Evolutionary conservation across 2,797 vertebrate species (phyloP), one percentile per base, ranked within the genome.

Genomic region (Lophotriccus pileatus): DNA sequence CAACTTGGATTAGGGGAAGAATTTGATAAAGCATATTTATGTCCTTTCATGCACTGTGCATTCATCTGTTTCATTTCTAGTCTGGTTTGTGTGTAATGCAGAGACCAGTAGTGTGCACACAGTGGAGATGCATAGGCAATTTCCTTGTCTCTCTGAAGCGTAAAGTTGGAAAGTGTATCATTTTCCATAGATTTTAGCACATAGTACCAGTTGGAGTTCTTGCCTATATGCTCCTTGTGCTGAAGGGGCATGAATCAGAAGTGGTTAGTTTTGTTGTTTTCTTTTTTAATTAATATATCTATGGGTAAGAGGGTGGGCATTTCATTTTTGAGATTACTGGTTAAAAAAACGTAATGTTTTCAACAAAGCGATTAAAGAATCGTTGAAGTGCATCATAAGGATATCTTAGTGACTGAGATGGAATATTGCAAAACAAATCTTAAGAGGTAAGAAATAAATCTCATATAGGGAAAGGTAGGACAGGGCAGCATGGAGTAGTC

Each of bases 151-250:
- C 14, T 63, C 59, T 81, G n/a, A 55, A 58, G 25, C 1, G 0
- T 34, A 39, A 39, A 68, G 4, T 6, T 69, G 55, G 37, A n/a
- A 93, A 78, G n/a, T 41, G 14, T n/a, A 8, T 76, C 22, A 41
- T 59, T 24, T 55, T 49, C n/a, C 67, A 44, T n/a, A 39, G 27
- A 43, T 60, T 92, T 79, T 41, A 74, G 67, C 22, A 62, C 0
- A 0, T 12, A 19, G n/a, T 20, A 30, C 20, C 1, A 2, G 6
- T 56, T 59, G 0, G 8, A 80, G 10, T 49, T 85, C 87, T 58
- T 77, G 41, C 30, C 24, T 87, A 0, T 58, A 5, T 68, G 32
- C 19, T 80, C 2, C 22, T 89, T 78, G 24, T 49, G 36, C 72
- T 82, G 7, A 58, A 37, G 24, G 46, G 37, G 12, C 1, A 1